Conservation (phyloP, 2,888 invertebrate genomes). For the Sinopyrophorus schimmeli region DNA sequence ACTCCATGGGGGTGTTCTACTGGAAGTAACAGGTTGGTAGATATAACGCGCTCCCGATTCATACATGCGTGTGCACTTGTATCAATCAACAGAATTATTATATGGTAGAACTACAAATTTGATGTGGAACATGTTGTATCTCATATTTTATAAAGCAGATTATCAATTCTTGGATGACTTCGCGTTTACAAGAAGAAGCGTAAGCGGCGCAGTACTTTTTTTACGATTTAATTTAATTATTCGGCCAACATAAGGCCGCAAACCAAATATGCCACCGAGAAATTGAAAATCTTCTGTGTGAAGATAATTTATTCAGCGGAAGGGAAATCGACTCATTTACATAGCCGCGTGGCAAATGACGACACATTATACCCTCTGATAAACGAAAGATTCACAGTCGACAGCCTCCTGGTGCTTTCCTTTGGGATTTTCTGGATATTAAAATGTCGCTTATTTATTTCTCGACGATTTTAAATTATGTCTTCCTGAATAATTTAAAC, state of each 20-base stretch:
- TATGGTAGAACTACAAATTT: slow-evolving; percentile 29
- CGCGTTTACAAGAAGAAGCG: no score
- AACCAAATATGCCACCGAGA: slow-evolving; percentile 27
- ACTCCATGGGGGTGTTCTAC: slow-evolving; percentile 37
- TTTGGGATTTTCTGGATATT: slow-evolving; percentile 32
- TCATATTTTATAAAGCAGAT: no score
- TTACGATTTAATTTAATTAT: slow-evolving; percentile 17
- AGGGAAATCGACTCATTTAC: slow-evolving; percentile 44
- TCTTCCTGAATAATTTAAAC: slow-evolving; percentile 9
- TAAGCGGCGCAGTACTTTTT: no score
- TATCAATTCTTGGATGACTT: no score
- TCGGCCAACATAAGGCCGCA: slow-evolving; percentile 6
- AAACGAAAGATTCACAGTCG: slow-evolving; percentile 38
- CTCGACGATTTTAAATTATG: slow-evolving; percentile 23
- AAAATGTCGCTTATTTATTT: slow-evolving; percentile 30
- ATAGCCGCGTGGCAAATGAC: slow-evolving; percentile 44
- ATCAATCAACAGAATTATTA: slow-evolving; percentile 37
- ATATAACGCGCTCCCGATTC: slow-evolving; percentile 35
- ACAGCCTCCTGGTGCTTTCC: slow-evolving; percentile 28
- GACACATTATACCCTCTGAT: slow-evolving; percentile 44
- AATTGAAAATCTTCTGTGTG: slow-evolving; percentile 37
- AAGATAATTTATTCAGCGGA: slow-evolving; percentile 38
- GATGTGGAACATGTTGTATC: no score
- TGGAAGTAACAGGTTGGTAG: slow-evolving; percentile 44
- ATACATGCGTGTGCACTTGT: slow-evolving; percentile 39